Evolutionary conservation across 1,140 invertebrate species (phyloP).

Genomic region (Drosophila nigrodunni): DNA sequence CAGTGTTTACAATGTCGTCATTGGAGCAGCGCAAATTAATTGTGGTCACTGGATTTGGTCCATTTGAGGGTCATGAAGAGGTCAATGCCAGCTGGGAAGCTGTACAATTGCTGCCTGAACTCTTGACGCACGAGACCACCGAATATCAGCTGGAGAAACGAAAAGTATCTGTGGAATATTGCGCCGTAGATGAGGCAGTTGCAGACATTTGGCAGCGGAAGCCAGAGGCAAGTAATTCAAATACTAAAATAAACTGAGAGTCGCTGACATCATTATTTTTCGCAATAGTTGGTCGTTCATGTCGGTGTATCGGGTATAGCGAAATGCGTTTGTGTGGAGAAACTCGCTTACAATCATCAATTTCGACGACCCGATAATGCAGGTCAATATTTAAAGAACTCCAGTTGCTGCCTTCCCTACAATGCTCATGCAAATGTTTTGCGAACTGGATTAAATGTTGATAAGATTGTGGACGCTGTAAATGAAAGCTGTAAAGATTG

Average conservation of each 20-base stretch:
- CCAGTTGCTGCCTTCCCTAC: conserved; percentile 72
- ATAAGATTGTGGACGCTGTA: conserved; percentile 84
- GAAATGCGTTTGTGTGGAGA: conserved; percentile 86
- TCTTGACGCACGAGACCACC: conserved; percentile 67
- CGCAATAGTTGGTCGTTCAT: conserved; percentile 86
- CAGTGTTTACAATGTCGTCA: conserved; percentile 54
- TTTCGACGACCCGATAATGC: conserved; percentile 85
- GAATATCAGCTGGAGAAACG: conserved; percentile 85
- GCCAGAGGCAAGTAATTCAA: conserved; percentile 84
- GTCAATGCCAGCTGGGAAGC: conserved; percentile 91
- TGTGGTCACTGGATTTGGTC: conserved; percentile 89
- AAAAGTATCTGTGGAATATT: conserved; percentile 88
- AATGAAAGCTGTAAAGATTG: conserved; percentile 60
- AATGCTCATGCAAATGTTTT: conserved; percentile 67
- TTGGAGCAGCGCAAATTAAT: conserved; percentile 73
- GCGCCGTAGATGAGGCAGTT: conserved; percentile 85
- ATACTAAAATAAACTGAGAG: neutral
- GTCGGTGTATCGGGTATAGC: conserved; percentile 86
- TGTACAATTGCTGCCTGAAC: conserved; percentile 85
- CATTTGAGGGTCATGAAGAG: conserved; percentile 87
- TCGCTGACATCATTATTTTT: conserved; percentile 52
- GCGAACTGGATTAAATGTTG: conserved; percentile 85
- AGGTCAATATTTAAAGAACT: conserved; percentile 72
- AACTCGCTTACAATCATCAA: conserved; percentile 85
- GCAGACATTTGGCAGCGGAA: conserved; percentile 87